These are phyloP conservation scores for Lindbergichthys nudifrons DNA, from an alignment of 2,797 vertebrate genomes.

Conservation along the genomic window DNA sequence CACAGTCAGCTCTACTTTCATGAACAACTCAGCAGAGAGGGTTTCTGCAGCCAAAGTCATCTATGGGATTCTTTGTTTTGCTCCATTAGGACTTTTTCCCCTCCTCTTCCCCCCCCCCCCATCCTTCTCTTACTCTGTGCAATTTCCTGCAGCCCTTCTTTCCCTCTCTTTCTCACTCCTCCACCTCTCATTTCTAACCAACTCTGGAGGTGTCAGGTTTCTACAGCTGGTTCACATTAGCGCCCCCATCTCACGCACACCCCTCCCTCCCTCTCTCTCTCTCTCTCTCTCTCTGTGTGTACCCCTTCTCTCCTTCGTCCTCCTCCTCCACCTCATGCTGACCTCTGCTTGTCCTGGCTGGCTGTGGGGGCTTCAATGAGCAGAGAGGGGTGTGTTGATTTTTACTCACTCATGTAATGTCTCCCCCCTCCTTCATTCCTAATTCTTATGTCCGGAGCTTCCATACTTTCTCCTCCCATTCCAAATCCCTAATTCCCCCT, in stretches of 20 bases:
- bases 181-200: slow-evolving; percentile 73
- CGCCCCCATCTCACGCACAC: slow-evolving; percentile 68
- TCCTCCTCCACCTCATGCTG: slow-evolving; percentile 73
- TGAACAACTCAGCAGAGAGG: slow-evolving; percentile 40
- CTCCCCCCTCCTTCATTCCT: slow-evolving; percentile 40
- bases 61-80: slow-evolving; percentile 82
- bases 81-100: slow-evolving; percentile 66
- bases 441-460: slow-evolving; percentile 36
- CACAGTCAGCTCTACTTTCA: slow-evolving; percentile 51
- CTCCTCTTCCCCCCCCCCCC: slow-evolving; percentile 57
- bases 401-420: slow-evolving; percentile 64
- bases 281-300: slow-evolving; percentile 43
- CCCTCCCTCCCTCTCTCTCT: slow-evolving; percentile 15
- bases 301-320: slow-evolving; percentile 41
- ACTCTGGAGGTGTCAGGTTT: slow-evolving; percentile 85
- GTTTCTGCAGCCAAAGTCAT: slow-evolving; percentile 69
- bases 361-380: slow-evolving; percentile 62
- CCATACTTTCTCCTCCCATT: slow-evolving; percentile 16
- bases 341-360: slow-evolving; percentile 75
- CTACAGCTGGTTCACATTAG: slow-evolving; percentile 89
- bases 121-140: slow-evolving; percentile 59
- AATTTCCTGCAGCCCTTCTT: slow-evolving; percentile 68
- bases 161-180: slow-evolving; percentile 74
- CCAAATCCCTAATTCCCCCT: slow-evolving; percentile 17
- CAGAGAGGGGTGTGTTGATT: slow-evolving; percentile 47